Evolutionary conservation across 2,797 vertebrate species (phyloP).

Genomic region (Hoplostethus mediterraneus): DNA sequence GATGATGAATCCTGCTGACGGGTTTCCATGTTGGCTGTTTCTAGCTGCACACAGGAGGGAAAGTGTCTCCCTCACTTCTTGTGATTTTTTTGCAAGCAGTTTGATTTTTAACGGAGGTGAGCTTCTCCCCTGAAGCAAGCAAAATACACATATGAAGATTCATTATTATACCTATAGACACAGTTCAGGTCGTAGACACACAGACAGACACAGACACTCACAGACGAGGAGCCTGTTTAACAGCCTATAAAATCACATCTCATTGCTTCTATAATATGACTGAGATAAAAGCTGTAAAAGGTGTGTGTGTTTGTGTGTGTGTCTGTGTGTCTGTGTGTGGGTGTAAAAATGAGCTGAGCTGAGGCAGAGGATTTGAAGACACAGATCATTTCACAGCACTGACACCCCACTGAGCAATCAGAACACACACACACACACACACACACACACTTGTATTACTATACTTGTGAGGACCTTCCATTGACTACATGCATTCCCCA

Average conservation of each 20-base stretch:
- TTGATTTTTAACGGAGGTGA: background rate
- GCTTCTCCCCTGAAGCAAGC: background rate
- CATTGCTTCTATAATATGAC: conserved; percentile 40
- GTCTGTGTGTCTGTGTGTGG: background rate
- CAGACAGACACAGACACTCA: conserved; percentile 36
- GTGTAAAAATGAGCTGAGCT: conserved; percentile 22
- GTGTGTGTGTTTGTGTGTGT: conserved; percentile 4
- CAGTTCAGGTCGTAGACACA: conserved; percentile 33
- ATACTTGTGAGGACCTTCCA: no score
- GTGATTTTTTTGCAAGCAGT: background rate
- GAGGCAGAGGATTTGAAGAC: conserved; percentile 51
- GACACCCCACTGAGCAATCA: conserved; percentile 33
- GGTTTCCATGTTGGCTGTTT: conserved; percentile 25
- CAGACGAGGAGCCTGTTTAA: conserved; percentile 34
- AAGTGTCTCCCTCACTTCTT: background rate
- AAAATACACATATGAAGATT: background rate
- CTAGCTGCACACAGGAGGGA: conserved; percentile 21
- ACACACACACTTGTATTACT: background rate
- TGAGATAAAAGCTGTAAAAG: conserved; percentile 24
- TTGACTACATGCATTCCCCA: no score
- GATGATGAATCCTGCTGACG: conserved; percentile 15
- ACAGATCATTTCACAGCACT: conserved; percentile 46
- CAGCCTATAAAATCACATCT: conserved; percentile 54
- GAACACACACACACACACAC: background rate
- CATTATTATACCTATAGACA: background rate